Conservation (phyloP, 2,888 invertebrate genomes). For the Trissoscelio sp. region DNA sequence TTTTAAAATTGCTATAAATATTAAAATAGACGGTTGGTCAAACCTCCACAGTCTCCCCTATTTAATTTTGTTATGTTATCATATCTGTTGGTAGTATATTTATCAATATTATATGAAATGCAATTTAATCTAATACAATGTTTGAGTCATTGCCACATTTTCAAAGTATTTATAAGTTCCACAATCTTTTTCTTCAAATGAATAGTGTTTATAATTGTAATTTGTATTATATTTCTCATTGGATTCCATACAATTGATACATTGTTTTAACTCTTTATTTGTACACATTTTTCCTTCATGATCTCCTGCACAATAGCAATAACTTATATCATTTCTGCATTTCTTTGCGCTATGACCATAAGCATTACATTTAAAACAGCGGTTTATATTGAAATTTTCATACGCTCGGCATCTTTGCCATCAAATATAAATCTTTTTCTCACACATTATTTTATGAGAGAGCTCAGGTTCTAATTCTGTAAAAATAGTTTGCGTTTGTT, state of each 20-base stretch:
- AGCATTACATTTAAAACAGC: not conserved
- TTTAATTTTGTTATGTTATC: no score
- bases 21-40: no score
- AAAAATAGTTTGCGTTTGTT: conserved; percentile 9
- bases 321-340: not conserved
- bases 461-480: not conserved
- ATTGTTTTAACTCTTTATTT: not conserved
- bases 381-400: no score
- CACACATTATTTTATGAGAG: not conserved
- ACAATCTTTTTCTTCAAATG: not conserved
- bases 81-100: no score
- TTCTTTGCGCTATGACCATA: conserved; percentile 5
- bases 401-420: conserved; percentile 14
- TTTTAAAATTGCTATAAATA: no score
- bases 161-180: no score
- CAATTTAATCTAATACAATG: no score
- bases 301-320: not conserved
- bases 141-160: no score
- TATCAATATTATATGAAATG: no score
- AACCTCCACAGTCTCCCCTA: no score
- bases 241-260: not conserved
- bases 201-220: not conserved
- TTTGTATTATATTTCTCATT: not conserved
- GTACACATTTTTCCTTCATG: not conserved
- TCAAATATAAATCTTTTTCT: conserved; percentile 10